A percentile compares a stretch with the other conserved stretches of the same genome.
phyloP scores from a whole-genome alignment of 2,113 vertebrate genomes.

The Nicator chloris region DNA sequence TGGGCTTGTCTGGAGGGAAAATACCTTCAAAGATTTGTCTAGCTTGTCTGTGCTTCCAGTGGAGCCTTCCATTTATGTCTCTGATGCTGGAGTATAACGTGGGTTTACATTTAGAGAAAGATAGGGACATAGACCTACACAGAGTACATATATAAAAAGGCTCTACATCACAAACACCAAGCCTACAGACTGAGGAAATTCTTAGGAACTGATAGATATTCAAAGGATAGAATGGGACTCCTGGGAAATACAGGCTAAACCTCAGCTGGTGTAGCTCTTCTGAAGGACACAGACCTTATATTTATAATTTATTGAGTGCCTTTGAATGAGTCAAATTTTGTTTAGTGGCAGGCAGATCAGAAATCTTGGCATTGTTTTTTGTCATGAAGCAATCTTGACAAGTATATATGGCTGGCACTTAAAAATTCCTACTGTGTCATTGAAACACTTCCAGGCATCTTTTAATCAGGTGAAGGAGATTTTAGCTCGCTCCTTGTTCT shows the following conservation, averaged over 20 bases:
- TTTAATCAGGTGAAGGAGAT: constrained; percentile 47
- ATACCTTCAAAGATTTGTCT: background rate
- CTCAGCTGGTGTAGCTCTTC: background rate
- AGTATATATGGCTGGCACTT: constrained; percentile 3
- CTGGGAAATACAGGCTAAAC: background rate
- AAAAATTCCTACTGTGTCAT: background rate
- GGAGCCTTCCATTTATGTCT: background rate
- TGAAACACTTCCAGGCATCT: constrained; percentile 23
- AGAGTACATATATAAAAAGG: background rate
- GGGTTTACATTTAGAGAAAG: background rate
- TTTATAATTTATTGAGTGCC: background rate
- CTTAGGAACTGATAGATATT: background rate
- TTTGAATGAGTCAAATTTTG: background rate
- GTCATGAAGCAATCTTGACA: constrained; percentile 13
- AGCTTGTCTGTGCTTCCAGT: background rate
- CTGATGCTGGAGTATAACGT: background rate
- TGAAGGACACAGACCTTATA: background rate
- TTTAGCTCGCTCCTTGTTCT: background rate
- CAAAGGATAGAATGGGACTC: background rate
- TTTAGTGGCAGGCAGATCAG: background rate
- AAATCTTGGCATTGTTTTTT: constrained; percentile 12
- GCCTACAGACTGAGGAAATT: background rate
- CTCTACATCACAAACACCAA: background rate
- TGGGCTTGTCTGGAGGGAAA: background rate
- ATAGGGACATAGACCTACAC: background rate